A percentile compares a stretch with the other conserved stretches of the same genome.
phyloP scores from a whole-genome alignment of 2,888 invertebrate genomes.

The Heliconius aoede region DNA sequence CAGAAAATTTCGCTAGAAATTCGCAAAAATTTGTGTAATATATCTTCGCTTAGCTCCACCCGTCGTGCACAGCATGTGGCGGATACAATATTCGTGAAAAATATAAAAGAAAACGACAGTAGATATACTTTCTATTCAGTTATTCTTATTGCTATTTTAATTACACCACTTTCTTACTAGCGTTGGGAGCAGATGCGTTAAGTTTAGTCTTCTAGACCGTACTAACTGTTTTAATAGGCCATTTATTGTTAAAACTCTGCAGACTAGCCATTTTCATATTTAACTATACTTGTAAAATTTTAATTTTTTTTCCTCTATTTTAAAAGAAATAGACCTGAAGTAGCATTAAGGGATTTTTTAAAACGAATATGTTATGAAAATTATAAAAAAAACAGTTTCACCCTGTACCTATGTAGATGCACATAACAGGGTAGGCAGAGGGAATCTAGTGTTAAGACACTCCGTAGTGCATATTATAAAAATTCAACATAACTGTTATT shows the following conservation, averaged over 20 bases:
- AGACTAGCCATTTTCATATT: slow-evolving; percentile 20
- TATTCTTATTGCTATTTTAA: neutral
- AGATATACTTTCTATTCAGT: neutral
- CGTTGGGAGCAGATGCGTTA: slow-evolving; percentile 6
- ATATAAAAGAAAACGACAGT: neutral
- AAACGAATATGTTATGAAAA: neutral
- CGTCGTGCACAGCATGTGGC: too few species aligned
- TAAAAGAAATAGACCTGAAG: neutral
- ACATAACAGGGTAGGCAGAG: too few species aligned
- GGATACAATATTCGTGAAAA: neutral
- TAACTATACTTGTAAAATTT: neutral
- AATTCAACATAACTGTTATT: too few species aligned
- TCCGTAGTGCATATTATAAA: too few species aligned
- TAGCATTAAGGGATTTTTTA: neutral
- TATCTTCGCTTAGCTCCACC: too few species aligned
- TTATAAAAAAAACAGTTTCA: too few species aligned
- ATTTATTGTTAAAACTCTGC: neutral
- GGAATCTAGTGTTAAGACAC: too few species aligned
- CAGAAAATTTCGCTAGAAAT: too few species aligned
- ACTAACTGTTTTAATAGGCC: slow-evolving; percentile 18
- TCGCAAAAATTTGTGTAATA: too few species aligned
- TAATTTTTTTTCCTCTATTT: slow-evolving; percentile 1
- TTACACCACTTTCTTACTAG: neutral
- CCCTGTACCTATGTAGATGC: too few species aligned
- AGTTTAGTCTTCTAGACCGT: slow-evolving; percentile 19